Base-by-base conservation (phyloP, 2,797 vertebrate species). In the Mus minutoides region DNA sequence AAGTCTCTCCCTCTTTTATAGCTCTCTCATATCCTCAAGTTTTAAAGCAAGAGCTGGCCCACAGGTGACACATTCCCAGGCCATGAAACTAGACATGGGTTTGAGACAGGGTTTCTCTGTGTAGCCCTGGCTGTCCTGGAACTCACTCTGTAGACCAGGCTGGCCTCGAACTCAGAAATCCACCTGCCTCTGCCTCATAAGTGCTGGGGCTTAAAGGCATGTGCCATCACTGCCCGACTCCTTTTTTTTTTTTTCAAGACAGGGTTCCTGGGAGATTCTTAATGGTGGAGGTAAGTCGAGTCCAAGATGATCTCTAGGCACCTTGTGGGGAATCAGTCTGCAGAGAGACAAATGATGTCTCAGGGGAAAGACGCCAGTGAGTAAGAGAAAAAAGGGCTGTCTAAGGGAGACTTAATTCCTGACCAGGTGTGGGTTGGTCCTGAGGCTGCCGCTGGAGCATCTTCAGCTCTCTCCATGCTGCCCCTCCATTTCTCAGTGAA, bases 241-340 rank as follows among this genome's bases (percentile, higher is more conserved):
- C n/a, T n/a, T n/a, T n/a, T n/a, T n/a, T n/a, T n/a, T n/a, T n/a
- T n/a, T n/a, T n/a, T n/a, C n/a, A n/a, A n/a, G n/a, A n/a, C n/a
- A n/a, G n/a, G n/a, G 49, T 13, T 54, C n/a, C 60, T 29, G 80
- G 34, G 37, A 31, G 52, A 80, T 26, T 46, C 43, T 89, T 83
- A 88, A 84, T 21, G 37, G 13, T 58, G 60, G 31, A 79, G 73
- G n/a, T 6, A 46, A 40, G 17, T 0, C 21, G 6, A 86, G 52
- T 73, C 77, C 78, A 76, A 82, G n/a, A 88, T 75, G 37, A 49
- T 82, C n/a, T 92, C 77, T 67, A 71, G 90, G 84, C 37, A 64
- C 71, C 56, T 91, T 34, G 8, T 16, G 71, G 21, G 7, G 7
- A 14, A 43, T 69, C 67, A 40, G 31, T 76, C 80, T 91, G 91